Conservation (phyloP, 1,140 invertebrate species). For the Drosophila oshimai region DNA sequence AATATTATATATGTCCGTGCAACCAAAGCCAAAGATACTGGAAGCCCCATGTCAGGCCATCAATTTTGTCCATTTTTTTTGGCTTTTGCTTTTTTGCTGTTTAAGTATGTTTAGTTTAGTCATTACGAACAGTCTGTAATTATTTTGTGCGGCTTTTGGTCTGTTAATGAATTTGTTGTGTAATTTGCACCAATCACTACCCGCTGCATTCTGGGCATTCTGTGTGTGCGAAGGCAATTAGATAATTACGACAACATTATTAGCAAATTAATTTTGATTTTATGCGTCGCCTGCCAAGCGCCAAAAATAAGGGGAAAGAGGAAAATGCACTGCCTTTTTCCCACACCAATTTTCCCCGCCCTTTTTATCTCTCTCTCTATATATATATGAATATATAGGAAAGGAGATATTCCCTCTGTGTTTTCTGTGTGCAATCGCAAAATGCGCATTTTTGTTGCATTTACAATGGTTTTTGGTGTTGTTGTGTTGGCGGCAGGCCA, state of each 20-base stretch:
- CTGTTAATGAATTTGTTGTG: constrained; percentile 40
- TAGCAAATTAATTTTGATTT: constrained; percentile 66
- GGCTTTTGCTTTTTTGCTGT: not conserved
- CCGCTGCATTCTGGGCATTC: constrained; percentile 6
- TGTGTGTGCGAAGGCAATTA: constrained; percentile 30
- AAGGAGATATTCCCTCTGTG: not conserved
- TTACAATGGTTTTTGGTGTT: not conserved
- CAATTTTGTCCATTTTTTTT: not conserved
- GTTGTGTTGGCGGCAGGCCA: constrained; percentile 29
- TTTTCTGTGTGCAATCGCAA: constrained; percentile 8
- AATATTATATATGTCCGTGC: not conserved
- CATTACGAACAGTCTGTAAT: constrained; percentile 29
- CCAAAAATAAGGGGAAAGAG: not conserved
- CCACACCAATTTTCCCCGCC: not conserved
- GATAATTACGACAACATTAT: constrained; percentile 63
- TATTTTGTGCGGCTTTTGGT: constrained; percentile 38
- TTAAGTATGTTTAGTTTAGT: constrained; percentile 5
- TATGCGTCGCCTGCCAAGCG: constrained; percentile 35
- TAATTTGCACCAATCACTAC: constrained; percentile 20
- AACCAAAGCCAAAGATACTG: too few relatives aligned
- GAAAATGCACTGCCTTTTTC: not conserved
- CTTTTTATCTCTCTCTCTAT: not conserved
- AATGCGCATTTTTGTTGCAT: constrained; percentile 16
- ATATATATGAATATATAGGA: too few relatives aligned
- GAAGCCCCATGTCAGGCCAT: not conserved